Percentiles rank a stretch among this genome's conserved stretches.
Conservation (phyloP, 2,113 vertebrate species). For the Electrona antarctica region DNA sequence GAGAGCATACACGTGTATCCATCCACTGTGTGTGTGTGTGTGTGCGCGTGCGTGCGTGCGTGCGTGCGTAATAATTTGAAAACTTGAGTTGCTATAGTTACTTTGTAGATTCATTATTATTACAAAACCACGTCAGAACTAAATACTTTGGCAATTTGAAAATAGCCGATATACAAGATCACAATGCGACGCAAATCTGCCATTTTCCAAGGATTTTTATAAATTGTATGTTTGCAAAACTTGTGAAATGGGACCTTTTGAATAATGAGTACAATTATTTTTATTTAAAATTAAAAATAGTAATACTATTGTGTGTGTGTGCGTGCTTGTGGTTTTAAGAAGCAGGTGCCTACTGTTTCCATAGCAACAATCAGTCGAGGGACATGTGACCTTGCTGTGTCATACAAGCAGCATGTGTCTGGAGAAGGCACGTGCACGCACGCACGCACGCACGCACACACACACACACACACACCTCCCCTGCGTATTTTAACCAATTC, state of each 20-base stretch:
- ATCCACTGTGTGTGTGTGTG: background rate
- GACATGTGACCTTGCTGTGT: slow-evolving; percentile 53
- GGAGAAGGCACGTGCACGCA: background rate
- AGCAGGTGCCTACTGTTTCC: slow-evolving; percentile 52
- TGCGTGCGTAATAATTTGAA: background rate
- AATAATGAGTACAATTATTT: too few species aligned
- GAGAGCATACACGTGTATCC: background rate
- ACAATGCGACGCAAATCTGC: too few species aligned
- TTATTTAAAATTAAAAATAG: too few species aligned
- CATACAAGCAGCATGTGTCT: slow-evolving; percentile 15
- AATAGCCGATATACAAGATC: too few species aligned
- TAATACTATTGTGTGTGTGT: background rate
- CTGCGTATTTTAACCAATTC: background rate
- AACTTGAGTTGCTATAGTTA: too few species aligned
- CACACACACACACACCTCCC: background rate
- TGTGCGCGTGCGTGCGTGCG: background rate
- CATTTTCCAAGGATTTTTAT: too few species aligned
- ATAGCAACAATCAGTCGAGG: slow-evolving; percentile 50
- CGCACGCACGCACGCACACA: slow-evolving; percentile 18
- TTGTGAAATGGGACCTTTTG: too few species aligned
- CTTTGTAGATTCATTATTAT: too few species aligned
- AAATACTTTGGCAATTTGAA: too few species aligned
- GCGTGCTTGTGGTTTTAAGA: slow-evolving; percentile 38
- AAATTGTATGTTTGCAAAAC: too few species aligned
- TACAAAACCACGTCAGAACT: too few species aligned